phyloP scores from a whole-genome alignment of 2,888 invertebrate species.

The Drosophila algonquin region DNA sequence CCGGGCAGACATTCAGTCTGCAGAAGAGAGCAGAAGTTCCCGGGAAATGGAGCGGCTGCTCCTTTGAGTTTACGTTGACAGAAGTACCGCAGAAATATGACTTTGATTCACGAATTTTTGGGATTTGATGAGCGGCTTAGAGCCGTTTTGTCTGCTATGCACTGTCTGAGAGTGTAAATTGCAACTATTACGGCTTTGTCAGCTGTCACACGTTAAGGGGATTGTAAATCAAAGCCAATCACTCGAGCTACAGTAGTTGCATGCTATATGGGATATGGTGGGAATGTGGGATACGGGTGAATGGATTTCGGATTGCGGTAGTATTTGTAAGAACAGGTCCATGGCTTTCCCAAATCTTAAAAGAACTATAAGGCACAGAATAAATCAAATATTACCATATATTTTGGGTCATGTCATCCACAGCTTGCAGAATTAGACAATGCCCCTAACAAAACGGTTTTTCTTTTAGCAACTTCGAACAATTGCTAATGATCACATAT shows the following conservation, averaged over 20 bases:
- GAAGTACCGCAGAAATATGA: slow-evolving; percentile 59
- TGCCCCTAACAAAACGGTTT: too few species aligned
- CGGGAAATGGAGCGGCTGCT: slow-evolving; percentile 45
- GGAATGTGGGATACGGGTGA: too few species aligned
- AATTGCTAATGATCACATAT: too few species aligned
- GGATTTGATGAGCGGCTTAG: slow-evolving; percentile 30
- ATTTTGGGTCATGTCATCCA: too few species aligned
- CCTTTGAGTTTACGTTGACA: slow-evolving; percentile 43
- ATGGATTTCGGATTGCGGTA: too few species aligned
- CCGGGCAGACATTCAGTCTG: slow-evolving; percentile 27
- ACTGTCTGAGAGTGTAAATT: neutral
- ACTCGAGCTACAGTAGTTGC: neutral
- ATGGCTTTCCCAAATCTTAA: too few species aligned
- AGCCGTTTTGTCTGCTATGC: neutral
- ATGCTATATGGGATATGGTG: neutral
- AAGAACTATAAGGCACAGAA: too few species aligned
- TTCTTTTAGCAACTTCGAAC: too few species aligned
- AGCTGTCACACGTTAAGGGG: neutral
- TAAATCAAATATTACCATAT: too few species aligned
- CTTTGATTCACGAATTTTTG: slow-evolving; percentile 58
- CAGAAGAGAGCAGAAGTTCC: slow-evolving; percentile 39
- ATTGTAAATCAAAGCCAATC: slow-evolving; percentile 15
- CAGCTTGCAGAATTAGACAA: too few species aligned
- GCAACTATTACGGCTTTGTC: neutral
- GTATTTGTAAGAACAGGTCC: neutral